Conservation (phyloP, 92 coral and sea anemone species). For the Heteractis magnifica region DNA sequence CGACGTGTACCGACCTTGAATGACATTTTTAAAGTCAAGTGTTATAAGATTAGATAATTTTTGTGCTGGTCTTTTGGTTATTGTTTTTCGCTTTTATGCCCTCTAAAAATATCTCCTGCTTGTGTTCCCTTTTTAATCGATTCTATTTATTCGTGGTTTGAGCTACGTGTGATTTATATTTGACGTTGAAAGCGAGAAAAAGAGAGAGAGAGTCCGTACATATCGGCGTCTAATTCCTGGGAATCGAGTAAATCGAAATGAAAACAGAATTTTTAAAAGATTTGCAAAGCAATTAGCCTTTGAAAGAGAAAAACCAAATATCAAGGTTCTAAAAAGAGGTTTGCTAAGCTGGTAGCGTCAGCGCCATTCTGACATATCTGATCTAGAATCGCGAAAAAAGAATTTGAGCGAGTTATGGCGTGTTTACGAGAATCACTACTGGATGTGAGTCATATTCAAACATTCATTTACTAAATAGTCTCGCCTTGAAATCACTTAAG, state of each 20-base stretch:
- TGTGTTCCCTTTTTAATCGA: background rate
- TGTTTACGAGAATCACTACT: background rate
- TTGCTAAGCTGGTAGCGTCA: background rate
- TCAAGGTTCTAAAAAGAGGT: background rate
- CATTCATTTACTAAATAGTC: too few species aligned
- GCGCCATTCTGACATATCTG: background rate
- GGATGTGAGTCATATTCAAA: too few species aligned
- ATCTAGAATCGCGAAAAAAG: background rate
- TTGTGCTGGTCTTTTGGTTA: background rate
- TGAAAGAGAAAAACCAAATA: background rate
- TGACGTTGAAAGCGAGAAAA: background rate
- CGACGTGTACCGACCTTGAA: background rate
- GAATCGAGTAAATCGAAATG: background rate
- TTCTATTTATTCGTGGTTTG: background rate
- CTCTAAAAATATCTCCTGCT: background rate
- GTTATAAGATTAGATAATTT: background rate
- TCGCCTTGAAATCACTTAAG: too few species aligned
- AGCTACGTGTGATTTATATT: background rate
- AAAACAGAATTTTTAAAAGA: background rate
- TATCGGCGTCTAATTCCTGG: too few species aligned
- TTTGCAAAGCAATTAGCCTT: background rate
- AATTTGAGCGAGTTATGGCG: background rate
- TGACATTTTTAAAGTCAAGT: background rate
- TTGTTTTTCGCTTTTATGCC: background rate
- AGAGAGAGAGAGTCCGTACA: background rate